phyloP scores from a whole-genome alignment of 2,113 vertebrate species.

The Centropus bengalensis region DNA sequence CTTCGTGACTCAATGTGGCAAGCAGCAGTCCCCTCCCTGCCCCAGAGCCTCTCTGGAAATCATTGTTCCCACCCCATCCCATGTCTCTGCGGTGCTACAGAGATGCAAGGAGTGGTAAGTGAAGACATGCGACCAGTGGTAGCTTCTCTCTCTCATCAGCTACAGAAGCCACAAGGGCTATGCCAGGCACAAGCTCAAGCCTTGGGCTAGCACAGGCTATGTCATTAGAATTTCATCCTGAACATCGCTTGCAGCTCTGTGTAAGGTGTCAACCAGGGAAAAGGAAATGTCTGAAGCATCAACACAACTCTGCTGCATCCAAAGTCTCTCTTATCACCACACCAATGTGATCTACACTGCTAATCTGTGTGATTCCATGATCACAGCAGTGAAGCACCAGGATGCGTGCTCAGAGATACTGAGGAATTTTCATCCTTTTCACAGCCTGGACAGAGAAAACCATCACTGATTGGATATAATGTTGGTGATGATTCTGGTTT shows the following conservation, averaged over 20 bases:
- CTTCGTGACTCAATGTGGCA: background rate
- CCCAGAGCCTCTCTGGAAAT: background rate
- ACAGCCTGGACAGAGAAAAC: background rate
- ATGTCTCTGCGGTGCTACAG: background rate
- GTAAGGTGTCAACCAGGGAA: background rate
- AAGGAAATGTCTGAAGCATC: background rate
- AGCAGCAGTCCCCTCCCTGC: background rate
- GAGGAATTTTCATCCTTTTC: background rate
- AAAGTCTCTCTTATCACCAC: background rate
- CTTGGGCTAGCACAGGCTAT: background rate
- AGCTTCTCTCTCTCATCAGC: background rate
- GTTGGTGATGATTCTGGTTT: background rate
- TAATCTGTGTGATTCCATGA: background rate
- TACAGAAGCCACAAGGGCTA: background rate
- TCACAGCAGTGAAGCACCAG: background rate
- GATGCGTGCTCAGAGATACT: background rate
- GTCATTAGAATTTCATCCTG: background rate
- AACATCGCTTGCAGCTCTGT: background rate
- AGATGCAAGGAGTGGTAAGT: fast-evolving
- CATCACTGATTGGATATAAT: background rate
- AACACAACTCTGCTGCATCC: background rate
- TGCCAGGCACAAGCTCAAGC: background rate
- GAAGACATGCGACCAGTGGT: background rate
- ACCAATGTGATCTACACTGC: background rate
- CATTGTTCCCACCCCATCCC: background rate